Base-by-base conservation (phyloP, 37 sponge, comb jelly and placozoan species). In the Cladorhizidae sp. region DNA sequence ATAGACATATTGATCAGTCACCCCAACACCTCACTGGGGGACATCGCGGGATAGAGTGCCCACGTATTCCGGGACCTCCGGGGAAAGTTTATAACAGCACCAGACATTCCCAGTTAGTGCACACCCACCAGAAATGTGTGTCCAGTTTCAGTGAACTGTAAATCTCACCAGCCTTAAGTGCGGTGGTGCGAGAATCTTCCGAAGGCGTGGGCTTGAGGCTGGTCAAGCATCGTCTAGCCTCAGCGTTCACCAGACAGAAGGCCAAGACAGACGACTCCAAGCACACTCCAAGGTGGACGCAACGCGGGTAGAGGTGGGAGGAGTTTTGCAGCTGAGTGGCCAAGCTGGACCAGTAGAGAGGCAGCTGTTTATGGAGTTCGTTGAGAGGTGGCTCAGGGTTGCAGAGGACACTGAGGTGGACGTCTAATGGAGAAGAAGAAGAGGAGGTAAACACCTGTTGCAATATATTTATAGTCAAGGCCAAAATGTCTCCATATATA, bases 331-430 rank as follows among this genome's bases (percentile, higher is more conserved):
- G 74, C n/a, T 58, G 40, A 15, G 31, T 50, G 35, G 72, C 80
- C 33, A 61, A 14, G 25, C 67, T 21, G 35, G 49, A 28, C 89
- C 89, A 88, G 45, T 67, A 83, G 25, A 32, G n/a, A 21, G 20
- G 21, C 31, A 88, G 71, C 7, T 52, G 49, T 1, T 51, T 21
- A 33, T 78, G 79, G 5, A 81, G 75, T 17, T 0, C 67, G 0
- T 40, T 37, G 41, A 88, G 74, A 20, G 83, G 55, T 17, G 89
- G 89, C 32, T 83, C 83, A 77, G 89, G 38, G 14, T 72, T 76
- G 49, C 89, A 88, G 54, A 88, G 57, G 0, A 82, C 67, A 28
- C 72, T 32, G 36, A 88, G 45, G 28, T 72, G 25, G 37, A 88
- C 67, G 28, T 64, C 73, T 78, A 15, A 1, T 8, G 6, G 31